Evolutionary conservation across 2,797 vertebrate species (phyloP).

Genomic region (Tarsius wallacei): DNA sequence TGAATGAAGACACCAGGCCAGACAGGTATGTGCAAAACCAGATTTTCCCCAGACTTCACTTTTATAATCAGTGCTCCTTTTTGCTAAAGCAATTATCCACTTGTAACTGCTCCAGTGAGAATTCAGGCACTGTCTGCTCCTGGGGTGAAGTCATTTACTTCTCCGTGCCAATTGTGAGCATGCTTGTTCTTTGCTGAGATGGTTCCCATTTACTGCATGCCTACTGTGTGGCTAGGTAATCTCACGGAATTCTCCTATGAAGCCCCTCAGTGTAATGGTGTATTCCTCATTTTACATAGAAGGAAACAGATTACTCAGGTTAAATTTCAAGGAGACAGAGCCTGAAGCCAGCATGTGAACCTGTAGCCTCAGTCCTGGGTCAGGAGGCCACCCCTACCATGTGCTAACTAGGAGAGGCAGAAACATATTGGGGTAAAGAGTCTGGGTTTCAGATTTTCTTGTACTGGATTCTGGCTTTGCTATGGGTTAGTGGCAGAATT

Average conservation of each 20-base stretch:
- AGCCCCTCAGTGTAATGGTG: neutral
- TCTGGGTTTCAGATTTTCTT: neutral
- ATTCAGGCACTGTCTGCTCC: slow-evolving; percentile 11
- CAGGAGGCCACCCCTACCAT: fast-evolving
- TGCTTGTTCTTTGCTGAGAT: neutral
- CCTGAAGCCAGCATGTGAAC: neutral
- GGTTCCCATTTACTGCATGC: neutral
- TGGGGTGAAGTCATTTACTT: neutral
- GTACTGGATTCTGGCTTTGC: neutral
- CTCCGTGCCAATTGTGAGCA: neutral
- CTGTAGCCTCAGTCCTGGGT: neutral
- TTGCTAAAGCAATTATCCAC: neutral
- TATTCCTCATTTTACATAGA: neutral
- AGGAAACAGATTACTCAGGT: neutral
- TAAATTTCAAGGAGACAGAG: neutral
- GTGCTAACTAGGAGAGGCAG: neutral
- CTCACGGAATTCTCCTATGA: neutral
- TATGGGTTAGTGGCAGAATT: neutral
- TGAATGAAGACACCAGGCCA: neutral
- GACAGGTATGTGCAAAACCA: neutral
- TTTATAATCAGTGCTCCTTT: neutral
- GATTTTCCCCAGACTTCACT: neutral
- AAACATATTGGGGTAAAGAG: neutral
- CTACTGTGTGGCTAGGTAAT: neutral
- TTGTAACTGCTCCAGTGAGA: neutral